Evolutionary conservation across 2,797 vertebrate genomes (phyloP).

Genomic region (Emys orbicularis): DNA sequence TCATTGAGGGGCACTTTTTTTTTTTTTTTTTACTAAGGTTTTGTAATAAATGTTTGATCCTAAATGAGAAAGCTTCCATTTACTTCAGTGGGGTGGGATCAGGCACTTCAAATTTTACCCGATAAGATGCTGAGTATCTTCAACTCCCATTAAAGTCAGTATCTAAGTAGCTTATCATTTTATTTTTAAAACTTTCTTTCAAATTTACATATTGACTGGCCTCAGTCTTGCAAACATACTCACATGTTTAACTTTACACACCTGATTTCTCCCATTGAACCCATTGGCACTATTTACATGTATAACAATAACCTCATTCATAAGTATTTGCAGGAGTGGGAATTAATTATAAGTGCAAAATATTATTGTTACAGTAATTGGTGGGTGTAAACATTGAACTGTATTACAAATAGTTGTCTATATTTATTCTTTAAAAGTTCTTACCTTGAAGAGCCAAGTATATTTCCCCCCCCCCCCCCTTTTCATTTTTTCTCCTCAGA

Average conservation of each 20-base stretch:
- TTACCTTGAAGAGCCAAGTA: neutral
- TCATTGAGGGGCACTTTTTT: neutral
- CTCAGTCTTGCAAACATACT: neutral
- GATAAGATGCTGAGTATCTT: neutral
- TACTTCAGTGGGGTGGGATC: neutral
- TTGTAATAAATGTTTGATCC: neutral
- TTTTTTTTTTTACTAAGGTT: neutral
- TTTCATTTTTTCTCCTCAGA: neutral
- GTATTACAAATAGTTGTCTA: neutral
- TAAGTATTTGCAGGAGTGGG: neutral
- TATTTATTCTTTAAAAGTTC: neutral
- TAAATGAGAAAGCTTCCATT: neutral
- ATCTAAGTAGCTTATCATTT: neutral
- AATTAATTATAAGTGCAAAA: neutral
- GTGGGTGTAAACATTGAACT: neutral
- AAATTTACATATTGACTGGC: neutral
- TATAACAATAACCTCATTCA: neutral
- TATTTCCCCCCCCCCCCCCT: neutral
- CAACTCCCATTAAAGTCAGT: neutral
- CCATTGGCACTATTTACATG: neutral
- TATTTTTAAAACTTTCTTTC: neutral
- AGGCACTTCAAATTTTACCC: neutral
- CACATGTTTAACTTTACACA: neutral
- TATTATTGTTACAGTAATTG: neutral
- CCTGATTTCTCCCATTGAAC: neutral